These are phyloP conservation scores for Dallia pectoralis DNA, from an alignment of 2,797 vertebrate species.

Conservation along the genomic window DNA sequence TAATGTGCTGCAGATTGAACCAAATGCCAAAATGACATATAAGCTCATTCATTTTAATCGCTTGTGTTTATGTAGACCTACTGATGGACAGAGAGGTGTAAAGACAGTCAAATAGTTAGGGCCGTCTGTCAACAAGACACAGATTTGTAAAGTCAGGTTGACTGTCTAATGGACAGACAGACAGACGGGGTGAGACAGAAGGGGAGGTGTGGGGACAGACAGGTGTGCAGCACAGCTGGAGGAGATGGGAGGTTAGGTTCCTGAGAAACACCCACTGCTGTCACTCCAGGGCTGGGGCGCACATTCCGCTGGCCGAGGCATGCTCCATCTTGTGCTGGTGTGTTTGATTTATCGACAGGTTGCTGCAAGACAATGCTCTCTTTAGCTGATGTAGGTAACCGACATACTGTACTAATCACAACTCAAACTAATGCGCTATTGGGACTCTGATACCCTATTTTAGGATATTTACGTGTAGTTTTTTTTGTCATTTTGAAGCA, in stretches of 20 bases:
- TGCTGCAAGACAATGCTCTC: not conserved
- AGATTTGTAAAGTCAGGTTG: not conserved
- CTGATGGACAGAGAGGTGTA: not conserved
- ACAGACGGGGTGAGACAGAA: not conserved
- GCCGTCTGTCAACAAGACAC: not conserved
- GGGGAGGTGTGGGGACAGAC: not conserved
- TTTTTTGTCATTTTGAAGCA: not conserved
- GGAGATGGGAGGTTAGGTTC: not conserved
- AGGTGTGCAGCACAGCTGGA: not conserved
- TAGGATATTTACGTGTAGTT: not conserved
- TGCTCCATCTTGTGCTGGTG: slow-evolving; percentile 6
- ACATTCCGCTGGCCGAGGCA: slow-evolving; percentile 7
- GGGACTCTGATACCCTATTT: not conserved
- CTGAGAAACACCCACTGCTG: not conserved
- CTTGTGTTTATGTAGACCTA: not conserved
- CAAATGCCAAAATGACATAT: not conserved
- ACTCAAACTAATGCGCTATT: not conserved
- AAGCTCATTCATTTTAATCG: not conserved
- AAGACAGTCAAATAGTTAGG: not conserved
- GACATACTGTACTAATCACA: not conserved
- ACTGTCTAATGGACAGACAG: not conserved
- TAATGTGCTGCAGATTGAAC: not conserved
- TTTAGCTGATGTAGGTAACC: not conserved
- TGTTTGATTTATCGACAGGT: not conserved
- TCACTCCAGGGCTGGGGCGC: not conserved